Percentiles rank a stretch among this genome's conserved stretches.
phyloP scores from a whole-genome alignment of 1,140 invertebrate genomes.

The Latrodectus geometricus region DNA sequence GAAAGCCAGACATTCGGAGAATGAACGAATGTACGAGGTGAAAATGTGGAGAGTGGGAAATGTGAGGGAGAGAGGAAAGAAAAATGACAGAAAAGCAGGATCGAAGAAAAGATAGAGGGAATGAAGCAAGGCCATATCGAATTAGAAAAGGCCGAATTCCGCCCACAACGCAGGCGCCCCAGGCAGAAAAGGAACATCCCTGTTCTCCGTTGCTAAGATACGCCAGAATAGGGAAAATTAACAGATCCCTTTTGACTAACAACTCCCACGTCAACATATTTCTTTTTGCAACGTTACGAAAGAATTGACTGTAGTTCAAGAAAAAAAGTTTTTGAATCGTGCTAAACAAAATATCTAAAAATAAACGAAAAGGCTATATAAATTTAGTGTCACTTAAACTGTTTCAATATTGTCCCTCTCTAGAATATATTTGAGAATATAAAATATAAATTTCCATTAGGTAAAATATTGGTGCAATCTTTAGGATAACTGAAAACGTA shows the following conservation, averaged over 20 bases:
- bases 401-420: no score
- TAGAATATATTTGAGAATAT: no score
- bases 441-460: no score
- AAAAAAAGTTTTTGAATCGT: no score
- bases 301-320: no score
- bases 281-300: no score
- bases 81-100: not conserved
- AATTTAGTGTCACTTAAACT: no score
- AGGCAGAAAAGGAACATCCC: constrained; percentile 9
- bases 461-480: no score
- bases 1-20: constrained; percentile 11
- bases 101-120: not conserved
- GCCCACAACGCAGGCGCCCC: constrained; percentile 47
- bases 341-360: no score
- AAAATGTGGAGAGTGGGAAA: not conserved
- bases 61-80: not conserved
- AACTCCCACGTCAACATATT: not conserved
- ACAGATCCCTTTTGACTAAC: not conserved
- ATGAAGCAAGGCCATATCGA: constrained; percentile 35
- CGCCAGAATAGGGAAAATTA: constrained; percentile 22
- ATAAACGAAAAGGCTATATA: no score
- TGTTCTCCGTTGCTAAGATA: constrained; percentile 23
- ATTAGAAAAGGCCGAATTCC: constrained; percentile 39
- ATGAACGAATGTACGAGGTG: constrained; percentile 21
- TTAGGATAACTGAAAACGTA: no score